A percentile compares a stretch with the other conserved stretches of the same genome.
These are phyloP conservation scores for Gallinago media DNA, from an alignment of 2,113 vertebrate genomes.

Conservation along the genomic window DNA sequence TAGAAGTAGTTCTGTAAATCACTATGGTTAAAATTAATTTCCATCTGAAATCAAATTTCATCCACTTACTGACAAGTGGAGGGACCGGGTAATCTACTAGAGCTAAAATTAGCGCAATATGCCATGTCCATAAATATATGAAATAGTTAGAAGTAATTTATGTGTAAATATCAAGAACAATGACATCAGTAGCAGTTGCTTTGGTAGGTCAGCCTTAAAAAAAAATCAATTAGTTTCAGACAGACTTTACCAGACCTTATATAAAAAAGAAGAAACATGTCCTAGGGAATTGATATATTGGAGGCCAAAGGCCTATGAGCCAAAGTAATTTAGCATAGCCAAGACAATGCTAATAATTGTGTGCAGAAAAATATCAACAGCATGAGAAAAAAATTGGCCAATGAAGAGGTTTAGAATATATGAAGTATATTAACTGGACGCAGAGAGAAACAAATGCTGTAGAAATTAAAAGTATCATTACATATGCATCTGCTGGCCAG, in stretches of 20 bases:
- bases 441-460: background rate
- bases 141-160: background rate
- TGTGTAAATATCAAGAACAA: background rate
- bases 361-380: background rate
- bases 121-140: background rate
- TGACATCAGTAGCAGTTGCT: background rate
- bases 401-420: background rate
- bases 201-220: background rate
- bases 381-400: background rate
- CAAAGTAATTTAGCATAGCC: background rate
- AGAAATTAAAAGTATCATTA: background rate
- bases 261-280: background rate
- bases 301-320: background rate
- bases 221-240: background rate
- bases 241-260: background rate
- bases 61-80: background rate
- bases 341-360: rapidly evolving
- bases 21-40: background rate
- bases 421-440: background rate
- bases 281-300: background rate
- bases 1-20: background rate
- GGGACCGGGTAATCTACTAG: background rate
- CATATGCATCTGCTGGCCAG: background rate
- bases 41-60: background rate
- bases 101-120: background rate